phyloP scores from a whole-genome alignment of 2,797 vertebrate species.

The Rhabdophis nuchalis region DNA sequence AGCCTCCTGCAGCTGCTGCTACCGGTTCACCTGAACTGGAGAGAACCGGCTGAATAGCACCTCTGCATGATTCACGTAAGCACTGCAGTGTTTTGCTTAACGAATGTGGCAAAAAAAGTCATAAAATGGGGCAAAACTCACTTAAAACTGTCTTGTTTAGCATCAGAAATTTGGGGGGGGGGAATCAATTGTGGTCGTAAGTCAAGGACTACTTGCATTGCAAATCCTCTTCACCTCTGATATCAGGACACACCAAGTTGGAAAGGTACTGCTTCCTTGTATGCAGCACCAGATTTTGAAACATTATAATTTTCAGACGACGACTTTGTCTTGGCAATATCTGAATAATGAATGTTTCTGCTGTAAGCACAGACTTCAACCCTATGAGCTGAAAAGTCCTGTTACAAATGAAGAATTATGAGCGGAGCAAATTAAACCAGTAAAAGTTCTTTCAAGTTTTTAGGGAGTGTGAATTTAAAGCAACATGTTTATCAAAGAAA shows the following conservation, averaged over 20 bases:
- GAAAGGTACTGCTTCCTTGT: neutral
- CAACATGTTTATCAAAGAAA: neutral
- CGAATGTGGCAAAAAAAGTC: neutral
- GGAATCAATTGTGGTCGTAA: neutral
- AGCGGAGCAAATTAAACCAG: neutral
- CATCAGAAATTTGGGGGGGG: neutral
- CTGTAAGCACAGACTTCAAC: neutral
- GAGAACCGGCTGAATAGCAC: too few relatives aligned
- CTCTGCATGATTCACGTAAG: neutral
- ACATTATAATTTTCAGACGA: neutral
- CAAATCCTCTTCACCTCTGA: neutral
- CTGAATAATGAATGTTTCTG: neutral
- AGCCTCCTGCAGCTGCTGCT: too few relatives aligned
- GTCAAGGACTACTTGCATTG: neutral
- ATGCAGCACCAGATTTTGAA: neutral
- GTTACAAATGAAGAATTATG: conserved; percentile 3
- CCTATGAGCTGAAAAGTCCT: neutral
- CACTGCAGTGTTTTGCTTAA: neutral
- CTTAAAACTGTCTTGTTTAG: neutral
- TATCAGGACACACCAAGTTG: neutral
- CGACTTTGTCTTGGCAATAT: neutral
- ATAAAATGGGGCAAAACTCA: neutral
- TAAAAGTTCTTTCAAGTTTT: neutral
- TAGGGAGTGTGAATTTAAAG: conserved; percentile 1
- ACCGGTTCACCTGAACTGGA: too few relatives aligned